phyloP scores from a whole-genome alignment of 1,140 invertebrate species.

The Hermetia illucens region DNA sequence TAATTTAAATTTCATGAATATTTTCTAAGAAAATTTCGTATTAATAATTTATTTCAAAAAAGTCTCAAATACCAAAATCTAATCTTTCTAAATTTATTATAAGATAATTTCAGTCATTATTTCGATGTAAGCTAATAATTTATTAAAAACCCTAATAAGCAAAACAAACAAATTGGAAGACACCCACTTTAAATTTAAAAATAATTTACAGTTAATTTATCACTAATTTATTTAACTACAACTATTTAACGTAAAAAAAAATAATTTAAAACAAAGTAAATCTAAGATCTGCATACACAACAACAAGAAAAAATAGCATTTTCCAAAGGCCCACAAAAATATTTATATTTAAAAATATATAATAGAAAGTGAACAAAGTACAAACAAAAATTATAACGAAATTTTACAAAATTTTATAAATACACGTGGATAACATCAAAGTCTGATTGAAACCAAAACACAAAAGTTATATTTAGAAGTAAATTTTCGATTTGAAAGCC shows the following conservation, averaged over 20 bases:
- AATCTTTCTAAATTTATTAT: conserved; percentile 2
- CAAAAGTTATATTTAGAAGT: not conserved
- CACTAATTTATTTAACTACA: not conserved
- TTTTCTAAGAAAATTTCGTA: too few species aligned
- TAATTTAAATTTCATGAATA: too few species aligned
- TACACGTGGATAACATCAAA: not conserved
- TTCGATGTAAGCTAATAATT: conserved; percentile 11
- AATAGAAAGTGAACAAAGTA: not conserved
- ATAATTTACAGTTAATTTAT: not conserved
- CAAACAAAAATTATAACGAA: not conserved
- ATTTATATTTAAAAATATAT: not conserved
- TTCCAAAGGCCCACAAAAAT: too few species aligned
- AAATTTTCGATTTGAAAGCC: too few species aligned
- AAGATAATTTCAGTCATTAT: conserved; percentile 1
- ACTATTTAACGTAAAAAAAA: too few species aligned
- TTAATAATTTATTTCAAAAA: too few species aligned
- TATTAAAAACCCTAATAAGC: conserved; percentile 15
- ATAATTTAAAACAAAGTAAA: too few species aligned
- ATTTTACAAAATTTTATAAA: not conserved
- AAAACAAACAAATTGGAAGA: not conserved
- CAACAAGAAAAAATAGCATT: too few species aligned
- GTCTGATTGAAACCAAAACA: not conserved
- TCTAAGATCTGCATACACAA: too few species aligned
- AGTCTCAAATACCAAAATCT: too few species aligned
- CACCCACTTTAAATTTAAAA: conserved; percentile 1